These are phyloP conservation scores for Leucosticte australis DNA, from an alignment of 2,113 vertebrate species.

Conservation along the genomic window DNA sequence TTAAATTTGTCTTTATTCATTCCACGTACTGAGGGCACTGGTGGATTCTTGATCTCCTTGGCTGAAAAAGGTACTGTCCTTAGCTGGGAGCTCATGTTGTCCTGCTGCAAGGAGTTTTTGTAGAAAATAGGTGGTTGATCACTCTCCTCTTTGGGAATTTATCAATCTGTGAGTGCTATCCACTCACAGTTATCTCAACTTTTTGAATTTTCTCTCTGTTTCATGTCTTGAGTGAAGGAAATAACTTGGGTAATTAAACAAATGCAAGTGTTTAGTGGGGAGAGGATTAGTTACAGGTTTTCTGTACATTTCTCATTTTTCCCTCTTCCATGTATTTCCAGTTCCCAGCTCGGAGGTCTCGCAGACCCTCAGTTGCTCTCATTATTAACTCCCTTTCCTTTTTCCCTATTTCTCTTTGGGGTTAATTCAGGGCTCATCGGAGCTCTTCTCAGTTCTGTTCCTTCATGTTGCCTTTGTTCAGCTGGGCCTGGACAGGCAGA, in stretches of 20 bases:
- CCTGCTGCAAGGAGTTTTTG: neutral
- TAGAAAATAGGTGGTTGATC: neutral
- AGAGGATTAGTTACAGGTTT: neutral
- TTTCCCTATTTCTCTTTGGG: neutral
- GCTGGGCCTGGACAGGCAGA: neutral
- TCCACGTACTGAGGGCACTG: neutral
- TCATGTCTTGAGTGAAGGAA: neutral
- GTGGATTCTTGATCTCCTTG: neutral
- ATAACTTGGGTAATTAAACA: neutral
- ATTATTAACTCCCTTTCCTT: neutral
- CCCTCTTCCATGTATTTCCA: neutral
- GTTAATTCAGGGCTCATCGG: neutral
- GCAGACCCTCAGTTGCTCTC: neutral
- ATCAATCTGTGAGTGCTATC: neutral
- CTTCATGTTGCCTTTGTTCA: neutral
- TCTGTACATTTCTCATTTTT: neutral
- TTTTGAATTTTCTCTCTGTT: neutral
- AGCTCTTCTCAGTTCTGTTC: neutral
- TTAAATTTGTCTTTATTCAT: neutral
- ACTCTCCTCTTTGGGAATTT: neutral
- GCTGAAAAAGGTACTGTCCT: neutral
- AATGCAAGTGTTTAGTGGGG: neutral
- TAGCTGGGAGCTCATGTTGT: neutral
- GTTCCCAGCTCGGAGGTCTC: neutral
- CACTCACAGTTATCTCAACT: neutral